Percentiles rank a stretch among this genome's conserved stretches.
Conservation (phyloP, 2,113 vertebrate species). For the Toxotes chatareus region DNA sequence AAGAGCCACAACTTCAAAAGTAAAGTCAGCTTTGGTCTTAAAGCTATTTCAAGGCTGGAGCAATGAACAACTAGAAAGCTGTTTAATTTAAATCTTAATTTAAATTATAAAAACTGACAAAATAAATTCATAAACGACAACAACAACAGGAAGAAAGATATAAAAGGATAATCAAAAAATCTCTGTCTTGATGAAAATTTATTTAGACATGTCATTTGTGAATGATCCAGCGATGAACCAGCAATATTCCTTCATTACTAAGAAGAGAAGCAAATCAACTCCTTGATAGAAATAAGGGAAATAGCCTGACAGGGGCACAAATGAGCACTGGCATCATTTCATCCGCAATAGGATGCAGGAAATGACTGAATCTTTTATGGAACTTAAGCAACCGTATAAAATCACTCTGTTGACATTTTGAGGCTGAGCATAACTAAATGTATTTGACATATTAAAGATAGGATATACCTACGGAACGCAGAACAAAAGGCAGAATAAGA, state of each 20-base stretch:
- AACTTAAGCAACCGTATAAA: neutral
- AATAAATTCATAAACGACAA: neutral
- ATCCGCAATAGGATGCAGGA: slow-evolving; percentile 1
- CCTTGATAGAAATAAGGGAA: neutral
- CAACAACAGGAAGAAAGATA: neutral
- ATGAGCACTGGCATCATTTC: neutral
- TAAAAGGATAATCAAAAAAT: neutral
- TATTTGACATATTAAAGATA: neutral
- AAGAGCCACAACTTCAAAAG: neutral
- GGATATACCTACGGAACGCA: neutral
- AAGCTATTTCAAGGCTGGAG: neutral
- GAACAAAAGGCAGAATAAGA: neutral
- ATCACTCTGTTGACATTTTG: slow-evolving; percentile 6
- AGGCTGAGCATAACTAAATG: slow-evolving; percentile 1
- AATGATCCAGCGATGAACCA: neutral
- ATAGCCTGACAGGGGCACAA: neutral
- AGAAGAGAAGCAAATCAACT: neutral
- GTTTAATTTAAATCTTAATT: neutral
- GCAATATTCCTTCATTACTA: slow-evolving; percentile 4
- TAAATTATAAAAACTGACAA: too few species aligned
- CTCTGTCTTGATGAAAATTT: neutral
- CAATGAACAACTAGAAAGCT: neutral
- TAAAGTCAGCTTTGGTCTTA: neutral
- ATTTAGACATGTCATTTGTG: neutral
- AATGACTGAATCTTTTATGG: neutral